phyloP scores from a whole-genome alignment of 2,113 vertebrate species.

The Cyrtonyx montezumae region DNA sequence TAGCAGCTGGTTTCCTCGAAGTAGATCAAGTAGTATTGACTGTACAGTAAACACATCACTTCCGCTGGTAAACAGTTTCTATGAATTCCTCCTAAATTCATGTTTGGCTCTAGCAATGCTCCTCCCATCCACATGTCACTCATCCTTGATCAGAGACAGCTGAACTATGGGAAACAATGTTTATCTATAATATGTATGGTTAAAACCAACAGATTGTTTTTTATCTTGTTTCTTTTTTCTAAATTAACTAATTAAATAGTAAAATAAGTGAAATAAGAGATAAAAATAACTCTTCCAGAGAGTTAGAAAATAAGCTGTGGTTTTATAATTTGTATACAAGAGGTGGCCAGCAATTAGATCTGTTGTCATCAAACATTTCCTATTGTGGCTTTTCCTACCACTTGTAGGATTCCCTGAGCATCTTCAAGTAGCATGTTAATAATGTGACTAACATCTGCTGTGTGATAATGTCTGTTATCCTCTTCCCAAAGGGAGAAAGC shows the following conservation, averaged over 20 bases:
- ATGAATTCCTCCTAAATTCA: neutral
- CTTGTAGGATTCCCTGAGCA: neutral
- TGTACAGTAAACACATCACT: slow-evolving; percentile 42
- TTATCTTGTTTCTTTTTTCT: neutral
- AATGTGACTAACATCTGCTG: neutral
- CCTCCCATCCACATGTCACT: neutral
- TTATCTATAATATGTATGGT: rapidly evolving
- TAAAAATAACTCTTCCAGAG: neutral
- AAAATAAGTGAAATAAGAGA: too few relatives aligned
- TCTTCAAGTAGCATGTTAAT: neutral
- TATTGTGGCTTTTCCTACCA: neutral
- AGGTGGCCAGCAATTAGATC: neutral
- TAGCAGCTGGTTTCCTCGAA: neutral
- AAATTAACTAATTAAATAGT: neutral
- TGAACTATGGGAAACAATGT: neutral
- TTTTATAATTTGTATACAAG: neutral
- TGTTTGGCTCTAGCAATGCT: neutral
- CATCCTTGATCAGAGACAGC: neutral
- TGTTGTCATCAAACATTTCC: neutral
- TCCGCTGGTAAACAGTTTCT: slow-evolving; percentile 6
- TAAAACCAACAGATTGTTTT: neutral
- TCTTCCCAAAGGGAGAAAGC: neutral
- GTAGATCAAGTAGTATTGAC: slow-evolving; percentile 38
- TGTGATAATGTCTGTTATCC: neutral
- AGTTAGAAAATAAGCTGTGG: neutral